These are phyloP conservation scores for Drosophila saltans DNA, from an alignment of 1,140 invertebrate species.

Conservation along the genomic window DNA sequence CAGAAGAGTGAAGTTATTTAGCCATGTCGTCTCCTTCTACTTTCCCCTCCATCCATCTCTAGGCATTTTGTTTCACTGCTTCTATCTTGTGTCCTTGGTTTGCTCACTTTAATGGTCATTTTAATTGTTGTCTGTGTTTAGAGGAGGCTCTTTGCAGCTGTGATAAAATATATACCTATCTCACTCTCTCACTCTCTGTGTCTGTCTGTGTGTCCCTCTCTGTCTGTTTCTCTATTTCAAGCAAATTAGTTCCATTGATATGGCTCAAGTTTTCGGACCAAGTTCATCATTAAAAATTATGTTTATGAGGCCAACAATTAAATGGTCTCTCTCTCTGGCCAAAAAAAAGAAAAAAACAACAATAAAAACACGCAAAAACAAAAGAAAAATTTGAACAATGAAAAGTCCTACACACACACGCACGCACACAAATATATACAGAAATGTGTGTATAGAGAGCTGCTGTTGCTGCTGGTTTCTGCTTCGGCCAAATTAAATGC, in stretches of 20 bases:
- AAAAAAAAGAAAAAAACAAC: conserved; percentile 10
- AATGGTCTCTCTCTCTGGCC: conserved; percentile 7
- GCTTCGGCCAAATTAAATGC: conserved; percentile 28
- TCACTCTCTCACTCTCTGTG: background rate
- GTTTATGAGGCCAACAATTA: conserved; percentile 23
- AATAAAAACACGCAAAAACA: background rate
- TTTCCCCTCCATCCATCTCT: background rate
- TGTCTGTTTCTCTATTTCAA: conserved; percentile 6
- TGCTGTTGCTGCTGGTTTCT: background rate
- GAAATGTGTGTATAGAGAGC: background rate
- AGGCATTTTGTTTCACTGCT: background rate
- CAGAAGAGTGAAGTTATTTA: background rate
- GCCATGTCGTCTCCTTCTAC: too few species aligned
- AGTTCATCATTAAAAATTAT: conserved; percentile 28
- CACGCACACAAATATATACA: background rate
- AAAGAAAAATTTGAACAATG: conserved; percentile 9
- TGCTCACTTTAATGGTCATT: conserved; percentile 27
- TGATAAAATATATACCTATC: conserved; percentile 18
- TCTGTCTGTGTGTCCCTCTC: background rate
- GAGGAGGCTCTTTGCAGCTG: conserved; percentile 1
- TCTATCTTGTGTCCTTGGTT: conserved; percentile 1
- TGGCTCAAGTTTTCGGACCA: conserved; percentile 2
- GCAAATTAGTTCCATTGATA: conserved; percentile 25
- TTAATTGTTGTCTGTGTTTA: conserved; percentile 30
- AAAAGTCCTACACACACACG: background rate